Conservation (phyloP, 2,888 invertebrate genomes). For the Eucera pruinosa region DNA sequence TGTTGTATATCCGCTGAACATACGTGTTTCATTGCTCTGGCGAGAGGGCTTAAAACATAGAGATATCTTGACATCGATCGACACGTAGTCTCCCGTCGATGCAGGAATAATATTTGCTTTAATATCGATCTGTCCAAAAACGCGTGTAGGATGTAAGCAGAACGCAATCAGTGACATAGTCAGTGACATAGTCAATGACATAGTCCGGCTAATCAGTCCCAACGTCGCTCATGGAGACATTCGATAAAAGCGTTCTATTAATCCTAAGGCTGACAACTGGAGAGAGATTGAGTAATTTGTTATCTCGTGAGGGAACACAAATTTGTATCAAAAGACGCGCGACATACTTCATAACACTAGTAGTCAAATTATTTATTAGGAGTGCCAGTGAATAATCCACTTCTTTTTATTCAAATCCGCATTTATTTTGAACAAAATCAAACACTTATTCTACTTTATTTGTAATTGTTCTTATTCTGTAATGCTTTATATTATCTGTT, state of each 20-base stretch:
- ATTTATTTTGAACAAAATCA: no score
- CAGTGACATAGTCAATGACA: no score
- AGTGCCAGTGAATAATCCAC: no score
- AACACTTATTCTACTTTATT: no score
- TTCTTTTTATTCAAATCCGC: no score
- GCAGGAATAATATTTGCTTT: constrained; percentile 21
- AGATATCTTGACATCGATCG: constrained; percentile 22
- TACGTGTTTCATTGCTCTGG: constrained; percentile 9
- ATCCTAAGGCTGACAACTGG: background rate
- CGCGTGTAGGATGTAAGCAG: background rate
- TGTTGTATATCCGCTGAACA: constrained; percentile 7
- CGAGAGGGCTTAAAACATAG: background rate
- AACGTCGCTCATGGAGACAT: background rate
- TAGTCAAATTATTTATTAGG: no score
- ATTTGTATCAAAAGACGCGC: no score
- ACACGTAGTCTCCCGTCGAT: constrained; percentile 11
- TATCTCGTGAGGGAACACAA: no score
- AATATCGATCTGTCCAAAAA: background rate
- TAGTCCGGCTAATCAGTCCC: background rate
- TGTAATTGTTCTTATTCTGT: no score
- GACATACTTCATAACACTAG: no score
- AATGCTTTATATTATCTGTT: no score
- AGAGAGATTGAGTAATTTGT: background rate
- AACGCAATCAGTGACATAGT: background rate
- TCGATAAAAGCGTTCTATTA: background rate